Evolutionary conservation across 2,888 invertebrate species (phyloP), one percentile per base, ranked within the genome.

Genomic region (Andrena praecox): DNA sequence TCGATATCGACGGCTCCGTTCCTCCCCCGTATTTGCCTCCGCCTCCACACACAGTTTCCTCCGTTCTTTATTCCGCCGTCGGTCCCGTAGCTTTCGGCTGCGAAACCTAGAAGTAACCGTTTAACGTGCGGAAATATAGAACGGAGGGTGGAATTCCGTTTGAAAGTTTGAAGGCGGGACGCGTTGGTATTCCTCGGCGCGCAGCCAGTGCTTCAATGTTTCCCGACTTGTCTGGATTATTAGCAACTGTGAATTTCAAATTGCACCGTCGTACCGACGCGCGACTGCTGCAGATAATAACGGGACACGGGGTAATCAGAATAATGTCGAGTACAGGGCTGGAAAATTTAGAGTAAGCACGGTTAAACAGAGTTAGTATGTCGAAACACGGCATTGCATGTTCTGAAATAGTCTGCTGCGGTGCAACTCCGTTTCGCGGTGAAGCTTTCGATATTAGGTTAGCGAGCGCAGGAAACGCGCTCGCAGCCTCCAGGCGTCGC

Each of bases 391-490:
- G 24, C 29, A 70, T 74, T 66, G 64, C 8, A 52, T 69, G 52
- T 48, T 12, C 52, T 33, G 31, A 68, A 85, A 82, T 72, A 76
- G 56, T 71, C 50, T 62, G 64, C 50, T 29, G 50, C 24, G 60
- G 31, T 20, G 20, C 52, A 74, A 20, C 66, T 54, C 60, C 35
- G 63, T 35, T 52, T 69, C 16, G 48, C 6, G 8, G 31, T 33
- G 59, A 72, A 56, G 74, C 60, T 70, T 85, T 68, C 72, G 56
- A 85, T 80, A 85, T 85, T 77, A 66, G 73, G 56, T 54, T 71
- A 79, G 42, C 70, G 10, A n/a, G 48, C 56, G 59, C 5, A 50
- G 71, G 64, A 20, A 60, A 60, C 62, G 35, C 63, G 31, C 72
- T 70, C 33, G 63, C 77, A 63, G 16, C 8, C 29, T 33, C 6